Conservation (phyloP, 2,888 invertebrate genomes). For the Lycia hirtaria region DNA sequence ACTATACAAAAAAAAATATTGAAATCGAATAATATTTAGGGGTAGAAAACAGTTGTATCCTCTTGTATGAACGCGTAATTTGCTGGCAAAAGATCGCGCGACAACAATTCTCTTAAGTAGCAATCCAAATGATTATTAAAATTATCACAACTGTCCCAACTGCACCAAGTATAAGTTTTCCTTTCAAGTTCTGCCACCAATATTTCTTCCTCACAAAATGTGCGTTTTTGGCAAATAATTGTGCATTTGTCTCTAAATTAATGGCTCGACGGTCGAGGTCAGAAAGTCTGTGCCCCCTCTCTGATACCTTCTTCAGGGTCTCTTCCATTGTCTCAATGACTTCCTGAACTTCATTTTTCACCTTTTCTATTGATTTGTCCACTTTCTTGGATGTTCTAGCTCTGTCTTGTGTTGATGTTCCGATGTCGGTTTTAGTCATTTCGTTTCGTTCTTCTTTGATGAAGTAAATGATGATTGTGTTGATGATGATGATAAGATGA, state of each 20-base stretch:
- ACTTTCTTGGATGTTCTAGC: background rate
- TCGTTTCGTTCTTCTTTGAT: background rate
- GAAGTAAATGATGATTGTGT: no score
- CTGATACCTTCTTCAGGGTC: constrained; percentile 1
- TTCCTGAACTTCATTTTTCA: constrained; percentile 6
- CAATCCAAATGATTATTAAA: constrained; percentile 1
- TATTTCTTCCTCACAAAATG: background rate
- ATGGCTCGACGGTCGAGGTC: background rate
- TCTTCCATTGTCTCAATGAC: constrained; percentile 7
- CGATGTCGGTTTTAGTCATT: background rate
- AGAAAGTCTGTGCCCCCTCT: constrained; percentile 1
- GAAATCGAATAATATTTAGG: no score
- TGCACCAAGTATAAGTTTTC: background rate
- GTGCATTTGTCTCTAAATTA: background rate
- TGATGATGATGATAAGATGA: no score
- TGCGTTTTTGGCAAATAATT: background rate
- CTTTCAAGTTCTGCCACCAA: constrained; percentile 14
- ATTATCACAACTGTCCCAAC: background rate
- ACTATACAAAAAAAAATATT: no score
- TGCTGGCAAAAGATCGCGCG: no score
- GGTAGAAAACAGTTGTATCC: no score
- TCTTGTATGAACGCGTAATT: no score
- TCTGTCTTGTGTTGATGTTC: background rate
- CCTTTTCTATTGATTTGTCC: background rate
- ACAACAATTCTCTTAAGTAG: no score